Conservation (phyloP, 2,888 invertebrate species). For the Acleris cristana region DNA sequence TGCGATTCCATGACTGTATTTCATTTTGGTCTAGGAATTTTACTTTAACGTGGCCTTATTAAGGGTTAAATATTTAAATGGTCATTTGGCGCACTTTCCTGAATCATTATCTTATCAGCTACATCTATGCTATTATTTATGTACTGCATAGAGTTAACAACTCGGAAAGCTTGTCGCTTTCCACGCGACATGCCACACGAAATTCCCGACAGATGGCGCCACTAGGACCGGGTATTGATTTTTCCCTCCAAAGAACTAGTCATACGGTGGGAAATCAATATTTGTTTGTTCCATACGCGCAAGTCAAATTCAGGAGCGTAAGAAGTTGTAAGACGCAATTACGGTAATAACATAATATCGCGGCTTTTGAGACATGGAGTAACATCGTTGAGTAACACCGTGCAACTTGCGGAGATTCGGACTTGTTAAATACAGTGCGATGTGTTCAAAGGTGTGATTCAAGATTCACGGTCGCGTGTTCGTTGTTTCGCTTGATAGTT, state of each 20-base stretch:
- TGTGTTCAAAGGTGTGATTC: conserved; percentile 65
- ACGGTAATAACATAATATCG: conserved; percentile 22
- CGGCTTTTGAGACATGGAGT: conserved; percentile 10
- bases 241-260: conserved; percentile 49
- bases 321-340: conserved; percentile 21
- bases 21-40: no score
- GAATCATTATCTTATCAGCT: background rate
- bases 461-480: conserved; percentile 64
- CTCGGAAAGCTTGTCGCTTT: background rate
- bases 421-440: conserved; percentile 50
- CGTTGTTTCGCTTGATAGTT: conserved; percentile 75
- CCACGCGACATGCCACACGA: conserved; percentile 26
- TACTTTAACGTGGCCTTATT: no score
- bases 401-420: conserved; percentile 35
- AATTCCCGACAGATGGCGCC: conserved; percentile 64
- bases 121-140: conserved; percentile 5
- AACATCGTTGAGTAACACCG: conserved; percentile 11
- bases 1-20: no score
- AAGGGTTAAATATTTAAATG: no score
- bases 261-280: conserved; percentile 71
- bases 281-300: conserved; percentile 53
- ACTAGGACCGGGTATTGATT: conserved; percentile 70
- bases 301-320: conserved; percentile 52
- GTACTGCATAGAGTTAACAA: conserved; percentile 1
- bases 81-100: no score